Percentiles rank a stretch among this genome's conserved stretches.
Conservation (phyloP, 2,888 invertebrate genomes). For the Pachliopta kotzebuea region DNA sequence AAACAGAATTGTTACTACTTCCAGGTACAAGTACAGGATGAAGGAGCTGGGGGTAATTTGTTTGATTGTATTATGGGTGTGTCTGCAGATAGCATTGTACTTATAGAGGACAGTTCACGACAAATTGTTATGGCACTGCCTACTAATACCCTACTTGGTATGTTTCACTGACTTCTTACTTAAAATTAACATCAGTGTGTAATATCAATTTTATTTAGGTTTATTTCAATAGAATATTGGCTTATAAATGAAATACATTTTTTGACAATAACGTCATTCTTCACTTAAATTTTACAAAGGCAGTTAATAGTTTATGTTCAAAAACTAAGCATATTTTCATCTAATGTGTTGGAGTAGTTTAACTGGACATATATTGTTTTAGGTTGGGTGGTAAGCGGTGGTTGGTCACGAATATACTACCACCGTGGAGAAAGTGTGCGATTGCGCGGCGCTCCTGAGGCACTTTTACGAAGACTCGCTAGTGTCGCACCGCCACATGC, state of each 20-base stretch:
- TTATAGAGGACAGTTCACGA: conserved; percentile 90
- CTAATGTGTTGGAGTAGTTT: background rate
- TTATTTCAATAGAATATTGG: too few species aligned
- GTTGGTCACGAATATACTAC: conserved; percentile 90
- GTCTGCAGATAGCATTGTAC: conserved; percentile 91
- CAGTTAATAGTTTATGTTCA: too few species aligned
- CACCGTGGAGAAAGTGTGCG: conserved; percentile 96
- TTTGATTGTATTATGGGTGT: conserved; percentile 92
- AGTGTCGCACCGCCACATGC: conserved; percentile 88
- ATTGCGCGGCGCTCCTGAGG: conserved; percentile 88
- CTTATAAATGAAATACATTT: too few species aligned
- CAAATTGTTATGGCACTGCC: conserved; percentile 94
- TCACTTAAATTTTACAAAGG: too few species aligned
- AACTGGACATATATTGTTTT: conserved; percentile 13
- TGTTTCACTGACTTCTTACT: conserved; percentile 26
- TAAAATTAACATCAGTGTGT: background rate
- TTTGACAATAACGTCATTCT: too few species aligned
- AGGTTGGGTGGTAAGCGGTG: conserved; percentile 79
- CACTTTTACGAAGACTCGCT: conserved; percentile 89
- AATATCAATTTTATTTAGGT: too few species aligned
- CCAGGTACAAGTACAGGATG: conserved; percentile 83
- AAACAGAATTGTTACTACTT: conserved; percentile 39
- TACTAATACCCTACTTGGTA: conserved; percentile 87
- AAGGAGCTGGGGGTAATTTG: conserved; percentile 70
- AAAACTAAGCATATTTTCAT: too few species aligned